Evolutionary conservation across 2,888 invertebrate species (phyloP), one percentile per base, ranked within the genome.

Genomic region (Coleophora deauratella): DNA sequence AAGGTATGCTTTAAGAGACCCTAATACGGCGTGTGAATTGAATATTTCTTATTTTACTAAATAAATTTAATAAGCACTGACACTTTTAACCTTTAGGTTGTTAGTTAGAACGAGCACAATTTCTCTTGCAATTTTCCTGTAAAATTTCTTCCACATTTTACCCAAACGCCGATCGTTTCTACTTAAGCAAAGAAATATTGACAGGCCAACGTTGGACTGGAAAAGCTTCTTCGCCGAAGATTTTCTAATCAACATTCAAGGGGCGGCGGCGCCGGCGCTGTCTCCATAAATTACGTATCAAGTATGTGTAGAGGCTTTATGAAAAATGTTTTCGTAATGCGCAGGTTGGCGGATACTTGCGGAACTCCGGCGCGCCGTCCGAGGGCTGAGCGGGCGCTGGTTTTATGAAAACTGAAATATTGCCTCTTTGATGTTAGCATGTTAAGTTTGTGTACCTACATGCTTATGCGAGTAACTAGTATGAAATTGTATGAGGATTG

Each of bases 201-300:
- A 37, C 37, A n/a, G 12, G 32, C 9, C 21, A 30, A 8, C 52
- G 55, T 63, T 58, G 51, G 53, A 64, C 62, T 67, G 59, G 50
- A 59, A 62, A 63, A 54, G 61, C 55, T 55, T 58, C 60, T 55
- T 41, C 49, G 52, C 50, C 52, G 54, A 59, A 65, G 57, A 65
- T 66, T 72, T 69, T 76, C 72, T 77, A 73, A 81, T 81, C 75
- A 80, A 72, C 70, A 81, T 82, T 79, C 74, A 80, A 74, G 75
- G 45, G 62, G 67, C 70, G 68, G 54, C 58, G 61, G 61, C 57
- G 47, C 62, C 60, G 63, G 61, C 68, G 70, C 66, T 77, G 79
- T 81, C 79, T 74, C 67, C 73, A 80, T 81, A 82, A 81, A 82
- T 81, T 79, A 78, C 73, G 67, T 77, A 80, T 78, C 77, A 79